Evolutionary conservation across 2,888 invertebrate genomes (phyloP), one percentile per base, ranked within the genome.

Genomic region (Dryadula phaetusa): DNA sequence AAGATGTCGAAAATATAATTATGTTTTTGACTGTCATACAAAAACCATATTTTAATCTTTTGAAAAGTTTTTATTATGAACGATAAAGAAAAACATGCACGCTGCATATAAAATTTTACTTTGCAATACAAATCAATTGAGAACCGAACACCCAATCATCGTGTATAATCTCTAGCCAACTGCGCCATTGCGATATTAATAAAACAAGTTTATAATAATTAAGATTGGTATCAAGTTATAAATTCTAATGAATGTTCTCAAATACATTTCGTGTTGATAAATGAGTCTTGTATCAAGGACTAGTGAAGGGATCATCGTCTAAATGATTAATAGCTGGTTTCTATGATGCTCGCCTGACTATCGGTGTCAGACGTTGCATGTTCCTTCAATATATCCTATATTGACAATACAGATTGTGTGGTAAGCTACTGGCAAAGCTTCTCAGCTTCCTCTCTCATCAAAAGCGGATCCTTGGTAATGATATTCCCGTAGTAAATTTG

Each of bases 251-350:
- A 7, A 63, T n/a, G 10, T 22, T 20, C 5, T 44, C 28, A 28
- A n/a, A 20, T n/a, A n/a, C 7, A 8, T 40, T 52, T 10, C 25
- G 5, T 46, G n/a, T 25, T 28, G 56, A 47, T 40, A 10, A 34
- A 47, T 22, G 18, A 47, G 12, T 42, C 32, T 32, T 16, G 46
- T 46, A 16, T 37, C 47, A 25, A 25, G n/a, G 46, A 64, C 56
- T 56, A 37, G 56, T 47, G 47, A 40, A 32, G 37, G 47, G 47
- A 28, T 56, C 40, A 47, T 58, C 32, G 46, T 20, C n/a, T 18
- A 20, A 44, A 47, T 64, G 56, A 64, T 64, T 58, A 46, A 58
- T 58, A 40, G 37, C 44, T 44, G 32, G 60, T 28, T 44, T n/a
- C 44, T 18, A 46, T 60, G 44, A 60, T 44, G 42, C 60, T 40